These are phyloP conservation scores for Miltochrista miniata DNA, from an alignment of 2,888 invertebrate species.

Conservation along the genomic window DNA sequence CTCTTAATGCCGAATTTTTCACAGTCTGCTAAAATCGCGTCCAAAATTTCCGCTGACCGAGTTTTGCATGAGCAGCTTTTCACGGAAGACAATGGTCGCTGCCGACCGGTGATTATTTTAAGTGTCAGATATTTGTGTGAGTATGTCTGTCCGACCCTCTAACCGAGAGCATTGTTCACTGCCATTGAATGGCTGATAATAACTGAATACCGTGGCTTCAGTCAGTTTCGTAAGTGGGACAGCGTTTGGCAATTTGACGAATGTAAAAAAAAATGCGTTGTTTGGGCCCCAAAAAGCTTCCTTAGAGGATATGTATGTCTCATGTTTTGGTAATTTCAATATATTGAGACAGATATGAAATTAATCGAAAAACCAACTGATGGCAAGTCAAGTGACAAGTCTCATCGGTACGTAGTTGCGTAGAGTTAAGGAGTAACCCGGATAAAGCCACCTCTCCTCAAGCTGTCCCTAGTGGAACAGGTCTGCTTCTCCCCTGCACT, in stretches of 20 bases:
- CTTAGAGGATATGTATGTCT: no score
- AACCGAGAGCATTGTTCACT: constrained; percentile 70
- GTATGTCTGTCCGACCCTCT: constrained; percentile 65
- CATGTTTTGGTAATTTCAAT: no score
- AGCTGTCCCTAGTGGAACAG: no score
- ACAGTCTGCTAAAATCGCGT: no score
- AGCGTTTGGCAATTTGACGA: constrained; percentile 59
- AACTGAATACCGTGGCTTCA: constrained; percentile 51
- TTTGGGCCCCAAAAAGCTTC: constrained; percentile 23
- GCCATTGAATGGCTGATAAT: constrained; percentile 71
- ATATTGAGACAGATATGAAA: no score
- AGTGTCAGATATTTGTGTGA: constrained; percentile 69
- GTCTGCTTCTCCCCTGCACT: constrained; percentile 12
- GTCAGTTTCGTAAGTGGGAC: constrained; percentile 72
- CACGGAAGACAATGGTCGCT: constrained; percentile 58
- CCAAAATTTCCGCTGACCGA: constrained; percentile 3
- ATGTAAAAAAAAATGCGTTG: constrained; percentile 47
- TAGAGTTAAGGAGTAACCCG: neutral
- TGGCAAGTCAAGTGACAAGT: no score
- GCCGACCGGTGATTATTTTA: constrained; percentile 60
- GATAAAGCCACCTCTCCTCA: no score
- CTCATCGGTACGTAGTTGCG: neutral
- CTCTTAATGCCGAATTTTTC: neutral
- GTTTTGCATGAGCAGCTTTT: constrained; percentile 47
- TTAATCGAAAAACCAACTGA: no score